Percentiles rank a stretch among this genome's conserved stretches.
phyloP scores from a whole-genome alignment of 2,888 invertebrate species.

The Lasioglossum pauxillum region DNA sequence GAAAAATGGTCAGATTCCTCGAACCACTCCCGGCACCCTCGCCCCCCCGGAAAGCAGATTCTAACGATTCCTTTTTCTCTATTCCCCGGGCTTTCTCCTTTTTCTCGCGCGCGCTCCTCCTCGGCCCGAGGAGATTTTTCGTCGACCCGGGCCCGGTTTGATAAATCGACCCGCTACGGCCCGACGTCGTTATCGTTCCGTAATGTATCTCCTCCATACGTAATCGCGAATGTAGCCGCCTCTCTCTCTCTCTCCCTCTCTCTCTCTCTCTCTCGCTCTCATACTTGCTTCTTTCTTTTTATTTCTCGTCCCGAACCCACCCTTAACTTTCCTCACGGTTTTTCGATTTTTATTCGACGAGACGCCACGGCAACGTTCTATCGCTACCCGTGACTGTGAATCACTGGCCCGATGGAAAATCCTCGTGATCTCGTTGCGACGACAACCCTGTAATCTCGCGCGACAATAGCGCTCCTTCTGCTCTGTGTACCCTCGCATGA shows the following conservation, averaged over 20 bases:
- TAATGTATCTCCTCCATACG: conserved; percentile 21
- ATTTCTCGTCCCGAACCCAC: background rate
- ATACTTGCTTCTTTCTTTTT: background rate
- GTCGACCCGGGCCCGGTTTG: conserved; percentile 36
- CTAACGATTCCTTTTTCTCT: conserved; percentile 19
- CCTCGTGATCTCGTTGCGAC: conserved; percentile 47
- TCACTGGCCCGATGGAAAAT: conserved; percentile 40
- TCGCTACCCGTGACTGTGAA: background rate
- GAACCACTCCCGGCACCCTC: background rate
- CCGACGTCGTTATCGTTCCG: conserved; percentile 44
- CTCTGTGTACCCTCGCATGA: conserved; percentile 54
- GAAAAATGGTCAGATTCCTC: conserved; percentile 59
- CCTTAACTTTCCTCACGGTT: background rate
- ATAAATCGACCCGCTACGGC: conserved; percentile 39
- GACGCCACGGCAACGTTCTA: background rate
- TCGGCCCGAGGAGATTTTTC: conserved; percentile 26
- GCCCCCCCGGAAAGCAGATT: conserved; percentile 12
- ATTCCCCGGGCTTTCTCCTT: background rate
- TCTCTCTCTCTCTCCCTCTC: background rate
- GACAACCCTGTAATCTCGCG: conserved; percentile 36
- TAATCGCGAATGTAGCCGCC: conserved; percentile 22
- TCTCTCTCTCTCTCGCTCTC: background rate
- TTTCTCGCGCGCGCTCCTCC: background rate
- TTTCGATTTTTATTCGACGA: background rate
- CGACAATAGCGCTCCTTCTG: conserved; percentile 38